Conservation (phyloP, 2,888 invertebrate species). For the Aproaerema taeniolella region DNA sequence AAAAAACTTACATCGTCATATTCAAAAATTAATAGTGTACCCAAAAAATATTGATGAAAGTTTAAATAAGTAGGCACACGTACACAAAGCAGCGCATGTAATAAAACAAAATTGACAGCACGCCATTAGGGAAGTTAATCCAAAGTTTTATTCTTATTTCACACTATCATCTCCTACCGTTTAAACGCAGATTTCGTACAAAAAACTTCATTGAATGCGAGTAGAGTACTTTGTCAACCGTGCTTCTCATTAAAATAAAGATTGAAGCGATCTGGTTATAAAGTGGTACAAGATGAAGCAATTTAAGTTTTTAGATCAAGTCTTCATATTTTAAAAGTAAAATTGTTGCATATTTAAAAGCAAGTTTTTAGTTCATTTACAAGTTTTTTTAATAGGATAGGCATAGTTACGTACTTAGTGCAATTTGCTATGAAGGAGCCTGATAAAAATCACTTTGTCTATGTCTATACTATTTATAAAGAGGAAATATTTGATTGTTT, state of each 20-base stretch:
- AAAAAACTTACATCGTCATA: no score
- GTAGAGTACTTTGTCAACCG: constrained; percentile 58
- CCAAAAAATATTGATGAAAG: constrained; percentile 2
- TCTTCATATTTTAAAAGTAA: no score
- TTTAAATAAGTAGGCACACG: constrained; percentile 35
- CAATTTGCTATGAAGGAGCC: no score
- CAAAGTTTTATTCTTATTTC: constrained; percentile 38
- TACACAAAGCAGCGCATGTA: constrained; percentile 25
- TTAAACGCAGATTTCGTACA: constrained; percentile 47
- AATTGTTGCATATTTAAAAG: no score
- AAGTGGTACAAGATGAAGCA: constrained; percentile 20
- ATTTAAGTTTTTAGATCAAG: no score
- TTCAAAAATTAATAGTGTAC: no score
- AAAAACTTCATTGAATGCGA: constrained; percentile 40
- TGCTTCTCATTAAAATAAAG: constrained; percentile 54
- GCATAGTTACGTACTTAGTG: no score
- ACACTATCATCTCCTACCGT: constrained; percentile 33
- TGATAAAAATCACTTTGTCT: no score
- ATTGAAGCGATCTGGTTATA: constrained; percentile 22
- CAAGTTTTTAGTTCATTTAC: no score
- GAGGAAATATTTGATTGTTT: no score
- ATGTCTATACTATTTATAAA: no score
- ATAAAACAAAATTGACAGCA: constrained; percentile 27
- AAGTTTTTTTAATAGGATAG: no score
- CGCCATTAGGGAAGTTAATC: constrained; percentile 40